A percentile compares a stretch with the other conserved stretches of the same genome.
phyloP scores from a whole-genome alignment of 2,113 vertebrate genomes.

The Zingel zingel region DNA sequence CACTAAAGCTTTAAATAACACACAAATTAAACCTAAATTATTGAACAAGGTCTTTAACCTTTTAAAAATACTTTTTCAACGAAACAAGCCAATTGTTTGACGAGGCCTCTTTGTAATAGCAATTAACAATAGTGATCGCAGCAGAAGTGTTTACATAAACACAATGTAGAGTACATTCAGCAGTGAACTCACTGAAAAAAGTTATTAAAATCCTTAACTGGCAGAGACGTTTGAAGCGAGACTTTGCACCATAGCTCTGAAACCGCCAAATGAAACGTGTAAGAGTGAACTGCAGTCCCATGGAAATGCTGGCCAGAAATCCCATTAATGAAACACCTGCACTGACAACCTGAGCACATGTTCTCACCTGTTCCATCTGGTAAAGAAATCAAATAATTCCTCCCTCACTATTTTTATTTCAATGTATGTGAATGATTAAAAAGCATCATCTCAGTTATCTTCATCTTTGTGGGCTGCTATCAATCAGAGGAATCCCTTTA shows the following conservation, averaged over 20 bases:
- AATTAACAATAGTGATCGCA: background rate
- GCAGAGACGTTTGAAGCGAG: background rate
- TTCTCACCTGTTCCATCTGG: background rate
- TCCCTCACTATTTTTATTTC: background rate
- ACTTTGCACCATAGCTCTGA: background rate
- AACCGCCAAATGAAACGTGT: background rate
- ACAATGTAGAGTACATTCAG: background rate
- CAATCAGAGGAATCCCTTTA: background rate
- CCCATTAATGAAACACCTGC: background rate
- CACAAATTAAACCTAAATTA: background rate
- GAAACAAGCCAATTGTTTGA: background rate
- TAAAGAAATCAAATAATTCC: background rate
- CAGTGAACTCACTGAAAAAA: slow-evolving; percentile 3
- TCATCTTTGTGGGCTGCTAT: background rate
- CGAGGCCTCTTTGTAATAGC: background rate
- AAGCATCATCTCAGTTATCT: background rate
- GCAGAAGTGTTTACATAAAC: background rate
- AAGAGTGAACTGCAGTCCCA: background rate
- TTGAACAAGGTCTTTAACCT: background rate
- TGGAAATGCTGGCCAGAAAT: background rate
- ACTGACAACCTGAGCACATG: background rate
- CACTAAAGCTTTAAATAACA: background rate
- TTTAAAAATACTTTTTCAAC: background rate
- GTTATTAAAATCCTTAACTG: background rate
- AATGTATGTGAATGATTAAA: background rate